These are phyloP conservation scores for Mustela nigripes DNA, from an alignment of 2,113 vertebrate species.

Conservation along the genomic window DNA sequence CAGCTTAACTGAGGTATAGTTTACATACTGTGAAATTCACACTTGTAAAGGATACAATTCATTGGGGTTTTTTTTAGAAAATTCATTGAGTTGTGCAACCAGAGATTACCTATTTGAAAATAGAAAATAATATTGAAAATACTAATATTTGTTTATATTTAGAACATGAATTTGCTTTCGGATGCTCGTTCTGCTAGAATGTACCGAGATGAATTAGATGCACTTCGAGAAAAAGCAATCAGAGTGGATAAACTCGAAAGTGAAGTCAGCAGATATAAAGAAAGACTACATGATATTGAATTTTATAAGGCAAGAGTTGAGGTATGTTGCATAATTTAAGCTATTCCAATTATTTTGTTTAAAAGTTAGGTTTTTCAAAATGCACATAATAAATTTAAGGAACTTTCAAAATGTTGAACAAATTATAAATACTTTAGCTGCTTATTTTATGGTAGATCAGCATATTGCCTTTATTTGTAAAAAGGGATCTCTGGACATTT, in stretches of 20 bases:
- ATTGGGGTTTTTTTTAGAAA: not conserved
- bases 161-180: constrained; percentile 96
- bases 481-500: not conserved
- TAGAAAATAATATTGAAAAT: constrained; percentile 53
- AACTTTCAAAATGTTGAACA: constrained; percentile 29
- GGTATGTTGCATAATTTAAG: constrained; percentile 86
- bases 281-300: constrained; percentile 97
- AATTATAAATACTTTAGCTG: not conserved
- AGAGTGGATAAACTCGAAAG: constrained; percentile 99
- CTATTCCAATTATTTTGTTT: not conserved
- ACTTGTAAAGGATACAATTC: not conserved
- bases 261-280: constrained; percentile 96
- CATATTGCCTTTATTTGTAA: constrained; percentile 35
- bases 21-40: constrained; percentile 37
- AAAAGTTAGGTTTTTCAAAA: constrained; percentile 31
- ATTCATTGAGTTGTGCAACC: not conserved
- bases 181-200: constrained; percentile 96
- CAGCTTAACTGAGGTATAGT: not conserved
- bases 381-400: not conserved
- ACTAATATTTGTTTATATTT: constrained; percentile 68
- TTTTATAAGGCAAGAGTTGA: constrained; percentile 99
- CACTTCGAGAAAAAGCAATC: constrained; percentile 96
- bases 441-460: constrained; percentile 33
- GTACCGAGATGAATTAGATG: constrained; percentile 98
- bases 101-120: constrained; percentile 35